These are phyloP conservation scores for Vanacampus margaritifer DNA, from an alignment of 2,113 vertebrate species.

Conservation along the genomic window DNA sequence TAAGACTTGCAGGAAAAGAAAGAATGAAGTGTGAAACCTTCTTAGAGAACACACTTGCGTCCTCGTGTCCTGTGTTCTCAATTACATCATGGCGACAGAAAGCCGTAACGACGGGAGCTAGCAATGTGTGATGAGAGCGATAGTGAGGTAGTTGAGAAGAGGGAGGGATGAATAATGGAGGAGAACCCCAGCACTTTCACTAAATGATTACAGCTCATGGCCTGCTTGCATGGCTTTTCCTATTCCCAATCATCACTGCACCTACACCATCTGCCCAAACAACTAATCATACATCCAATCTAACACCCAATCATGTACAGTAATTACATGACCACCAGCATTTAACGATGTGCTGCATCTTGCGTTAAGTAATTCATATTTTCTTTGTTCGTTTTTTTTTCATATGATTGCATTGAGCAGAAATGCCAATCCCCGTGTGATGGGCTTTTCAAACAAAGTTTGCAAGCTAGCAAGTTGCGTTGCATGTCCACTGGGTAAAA, in stretches of 20 bases:
- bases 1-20: no score
- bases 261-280: constrained; percentile 19
- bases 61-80: constrained; percentile 10
- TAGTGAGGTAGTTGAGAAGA: constrained; percentile 20
- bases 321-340: constrained; percentile 7
- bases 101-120: constrained; percentile 10
- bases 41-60: constrained; percentile 10
- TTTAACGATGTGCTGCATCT: no score
- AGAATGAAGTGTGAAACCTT: constrained; percentile 6
- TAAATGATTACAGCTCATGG: constrained; percentile 50
- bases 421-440: no score
- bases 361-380: not conserved
- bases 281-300: constrained; percentile 18
- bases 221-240: constrained; percentile 37
- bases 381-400: not conserved
- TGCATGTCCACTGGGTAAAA: no score
- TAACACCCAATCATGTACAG: constrained; percentile 14
- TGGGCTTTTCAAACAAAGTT: no score
- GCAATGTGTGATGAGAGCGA: constrained; percentile 27
- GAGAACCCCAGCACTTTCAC: constrained; percentile 20
- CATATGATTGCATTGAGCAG: no score
- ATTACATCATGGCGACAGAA: constrained; percentile 18
- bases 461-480: no score
- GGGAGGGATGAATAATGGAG: constrained; percentile 55
- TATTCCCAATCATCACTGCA: not conserved